phyloP scores from a whole-genome alignment of 2,888 invertebrate species.

The Isotomurus palustris region DNA sequence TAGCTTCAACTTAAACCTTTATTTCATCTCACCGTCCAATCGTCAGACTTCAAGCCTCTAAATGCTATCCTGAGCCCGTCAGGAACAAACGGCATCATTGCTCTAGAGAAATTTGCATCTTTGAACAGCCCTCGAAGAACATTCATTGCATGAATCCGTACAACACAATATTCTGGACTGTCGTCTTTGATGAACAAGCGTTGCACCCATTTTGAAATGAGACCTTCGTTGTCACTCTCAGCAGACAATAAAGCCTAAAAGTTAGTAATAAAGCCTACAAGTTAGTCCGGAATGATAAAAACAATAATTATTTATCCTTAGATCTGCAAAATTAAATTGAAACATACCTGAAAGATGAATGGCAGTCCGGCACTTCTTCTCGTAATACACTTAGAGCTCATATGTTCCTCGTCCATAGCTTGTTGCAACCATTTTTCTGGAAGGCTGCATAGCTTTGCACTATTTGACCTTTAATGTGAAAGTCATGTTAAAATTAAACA shows the following conservation, averaged over 20 bases:
- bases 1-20: background rate
- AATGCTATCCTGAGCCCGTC: slow-evolving; percentile 68
- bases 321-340: slow-evolving; percentile 2
- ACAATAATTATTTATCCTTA: no score
- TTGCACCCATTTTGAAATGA: slow-evolving; percentile 35
- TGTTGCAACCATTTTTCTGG: slow-evolving; percentile 62
- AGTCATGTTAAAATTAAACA: slow-evolving; percentile 48
- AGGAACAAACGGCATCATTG: slow-evolving; percentile 64
- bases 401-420: slow-evolving; percentile 45
- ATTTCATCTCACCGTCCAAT: slow-evolving; percentile 68
- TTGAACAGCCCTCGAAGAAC: slow-evolving; percentile 75
- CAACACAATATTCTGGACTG: slow-evolving; percentile 44
- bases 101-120: slow-evolving; percentile 69
- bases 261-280: background rate
- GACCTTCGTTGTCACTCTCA: slow-evolving; percentile 28
- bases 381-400: slow-evolving; percentile 65
- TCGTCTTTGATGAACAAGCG: slow-evolving; percentile 44
- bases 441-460: slow-evolving; percentile 54
- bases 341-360: slow-evolving; percentile 81
- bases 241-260: slow-evolving; percentile 34
- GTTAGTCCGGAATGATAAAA: background rate
- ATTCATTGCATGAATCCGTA: slow-evolving; percentile 76
- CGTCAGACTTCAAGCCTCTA: slow-evolving; percentile 64
- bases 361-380: slow-evolving; percentile 91
- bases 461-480: slow-evolving; percentile 47